Evolutionary conservation across 2,113 vertebrate genomes (phyloP).

Genomic region (Cygnus atratus): DNA sequence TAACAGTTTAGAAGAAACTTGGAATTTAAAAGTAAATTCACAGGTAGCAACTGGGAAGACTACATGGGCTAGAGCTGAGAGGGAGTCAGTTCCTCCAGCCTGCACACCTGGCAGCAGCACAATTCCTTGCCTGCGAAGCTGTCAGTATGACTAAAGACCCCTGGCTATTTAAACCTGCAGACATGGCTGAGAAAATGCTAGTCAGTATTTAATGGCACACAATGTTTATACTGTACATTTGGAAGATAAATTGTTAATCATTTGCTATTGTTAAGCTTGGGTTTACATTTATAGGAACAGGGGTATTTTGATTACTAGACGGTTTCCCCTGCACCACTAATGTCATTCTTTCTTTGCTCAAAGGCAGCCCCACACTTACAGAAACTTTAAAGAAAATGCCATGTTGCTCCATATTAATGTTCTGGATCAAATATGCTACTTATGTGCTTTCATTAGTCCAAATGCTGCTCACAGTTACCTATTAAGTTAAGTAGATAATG

Average conservation of each 20-base stretch:
- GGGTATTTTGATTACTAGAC: neutral
- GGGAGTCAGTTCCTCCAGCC: neutral
- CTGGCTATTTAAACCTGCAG: neutral
- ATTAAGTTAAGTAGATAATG: conserved; percentile 52
- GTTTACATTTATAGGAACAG: conserved; percentile 20
- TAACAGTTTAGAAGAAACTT: neutral
- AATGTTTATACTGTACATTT: neutral
- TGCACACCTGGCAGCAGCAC: conserved; percentile 11
- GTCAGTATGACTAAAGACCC: neutral
- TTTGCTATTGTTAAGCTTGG: conserved; percentile 39
- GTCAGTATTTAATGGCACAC: neutral
- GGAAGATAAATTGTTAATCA: conserved; percentile 18
- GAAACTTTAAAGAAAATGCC: neutral
- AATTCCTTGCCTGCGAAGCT: neutral
- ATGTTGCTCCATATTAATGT: neutral
- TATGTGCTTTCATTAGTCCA: neutral
- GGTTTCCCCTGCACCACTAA: neutral
- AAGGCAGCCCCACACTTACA: neutral
- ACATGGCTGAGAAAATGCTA: neutral
- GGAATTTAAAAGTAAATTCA: neutral
- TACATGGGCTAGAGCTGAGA: neutral
- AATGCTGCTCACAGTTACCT: neutral
- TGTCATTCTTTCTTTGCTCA: neutral
- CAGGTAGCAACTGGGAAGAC: neutral
- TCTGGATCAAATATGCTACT: neutral